A percentile compares a stretch with the other conserved stretches of the same genome.
phyloP scores from a whole-genome alignment of 2,797 vertebrate genomes.

The Choloepus didactylus region DNA sequence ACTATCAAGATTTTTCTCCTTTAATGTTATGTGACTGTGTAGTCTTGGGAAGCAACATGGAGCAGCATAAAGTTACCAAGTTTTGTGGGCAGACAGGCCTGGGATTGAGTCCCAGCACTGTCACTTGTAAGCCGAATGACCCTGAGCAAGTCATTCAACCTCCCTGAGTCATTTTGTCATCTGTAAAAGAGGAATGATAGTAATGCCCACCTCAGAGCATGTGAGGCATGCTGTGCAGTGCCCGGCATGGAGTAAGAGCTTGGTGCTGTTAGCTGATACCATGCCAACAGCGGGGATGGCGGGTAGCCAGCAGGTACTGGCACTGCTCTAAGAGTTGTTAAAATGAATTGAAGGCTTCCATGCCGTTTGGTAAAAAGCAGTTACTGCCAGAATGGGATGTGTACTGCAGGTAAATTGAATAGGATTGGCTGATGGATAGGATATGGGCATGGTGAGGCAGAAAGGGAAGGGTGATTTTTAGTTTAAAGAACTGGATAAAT shows the following conservation, averaged over 20 bases:
- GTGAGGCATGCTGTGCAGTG: background rate
- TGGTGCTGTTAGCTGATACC: background rate
- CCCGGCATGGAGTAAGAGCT: background rate
- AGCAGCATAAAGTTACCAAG: slow-evolving; percentile 26
- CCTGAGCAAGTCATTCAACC: slow-evolving; percentile 8
- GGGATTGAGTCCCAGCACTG: background rate
- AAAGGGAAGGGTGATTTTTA: too few relatives aligned
- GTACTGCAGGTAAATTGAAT: too few relatives aligned
- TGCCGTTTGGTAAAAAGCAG: background rate
- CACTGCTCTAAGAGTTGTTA: background rate
- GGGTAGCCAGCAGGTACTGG: background rate
- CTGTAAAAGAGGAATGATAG: background rate
- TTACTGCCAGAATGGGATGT: background rate
- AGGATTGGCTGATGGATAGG: too few relatives aligned
- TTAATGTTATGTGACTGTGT: background rate
- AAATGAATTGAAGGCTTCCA: background rate
- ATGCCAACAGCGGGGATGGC: background rate
- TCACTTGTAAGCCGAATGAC: slow-evolving; percentile 53
- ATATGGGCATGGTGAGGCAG: too few relatives aligned
- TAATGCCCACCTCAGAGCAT: background rate
- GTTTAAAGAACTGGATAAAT: too few relatives aligned
- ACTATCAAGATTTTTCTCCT: slow-evolving; percentile 40
- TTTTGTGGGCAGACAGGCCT: background rate
- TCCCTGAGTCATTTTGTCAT: background rate
- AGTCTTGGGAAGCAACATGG: slow-evolving; percentile 14